Percentiles rank a stretch among this genome's conserved stretches.
Evolutionary conservation across 2,113 vertebrate species (phyloP).

Genomic region (Menura novaehollandiae): DNA sequence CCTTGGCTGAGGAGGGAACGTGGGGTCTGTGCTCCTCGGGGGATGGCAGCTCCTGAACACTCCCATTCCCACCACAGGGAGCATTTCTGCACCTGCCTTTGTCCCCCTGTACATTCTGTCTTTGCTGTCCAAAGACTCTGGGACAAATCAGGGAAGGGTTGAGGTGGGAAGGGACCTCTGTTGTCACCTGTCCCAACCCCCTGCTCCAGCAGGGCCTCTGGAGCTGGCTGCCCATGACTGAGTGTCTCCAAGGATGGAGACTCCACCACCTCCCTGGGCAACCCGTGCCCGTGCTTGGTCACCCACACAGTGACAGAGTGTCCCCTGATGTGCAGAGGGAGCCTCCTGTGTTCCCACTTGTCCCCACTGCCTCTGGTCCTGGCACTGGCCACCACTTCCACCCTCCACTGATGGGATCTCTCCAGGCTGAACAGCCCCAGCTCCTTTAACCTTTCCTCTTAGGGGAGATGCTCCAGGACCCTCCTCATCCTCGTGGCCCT

Average conservation of each 20-base stretch:
- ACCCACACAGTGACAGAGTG: background rate
- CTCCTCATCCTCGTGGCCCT: background rate
- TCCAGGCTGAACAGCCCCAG: background rate
- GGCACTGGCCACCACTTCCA: background rate
- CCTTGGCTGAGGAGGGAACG: background rate
- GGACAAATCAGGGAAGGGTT: background rate
- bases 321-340: background rate
- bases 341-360: background rate
- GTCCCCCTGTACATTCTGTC: background rate
- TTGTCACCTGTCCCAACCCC: background rate
- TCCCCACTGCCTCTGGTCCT: background rate
- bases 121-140: background rate
- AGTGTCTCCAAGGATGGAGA: background rate
- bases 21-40: background rate
- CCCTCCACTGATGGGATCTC: background rate
- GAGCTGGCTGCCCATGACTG: background rate
- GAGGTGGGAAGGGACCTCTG: background rate
- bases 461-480: background rate
- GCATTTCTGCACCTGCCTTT: background rate
- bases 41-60: background rate
- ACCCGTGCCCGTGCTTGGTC: background rate
- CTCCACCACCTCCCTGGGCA: background rate
- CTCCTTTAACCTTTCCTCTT: background rate
- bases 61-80: background rate
- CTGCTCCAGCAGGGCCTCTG: background rate